A percentile compares a stretch with the other conserved stretches of the same genome.
These are phyloP conservation scores for Scaptomyza hsui DNA, from an alignment of 1,140 invertebrate genomes.

Conservation along the genomic window DNA sequence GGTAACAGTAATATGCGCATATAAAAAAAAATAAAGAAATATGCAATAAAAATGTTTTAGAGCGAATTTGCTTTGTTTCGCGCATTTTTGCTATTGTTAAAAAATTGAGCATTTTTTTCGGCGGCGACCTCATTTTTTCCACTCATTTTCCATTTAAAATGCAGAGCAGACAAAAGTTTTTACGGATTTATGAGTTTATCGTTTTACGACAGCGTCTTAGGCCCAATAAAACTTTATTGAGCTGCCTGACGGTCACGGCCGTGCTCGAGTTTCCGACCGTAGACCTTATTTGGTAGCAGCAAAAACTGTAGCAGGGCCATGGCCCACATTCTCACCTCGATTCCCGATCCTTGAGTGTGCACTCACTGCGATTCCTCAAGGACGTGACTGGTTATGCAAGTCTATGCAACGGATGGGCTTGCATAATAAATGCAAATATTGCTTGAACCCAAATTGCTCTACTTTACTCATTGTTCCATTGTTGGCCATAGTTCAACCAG, in stretches of 20 bases:
- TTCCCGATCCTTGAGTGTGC: slow-evolving; percentile 4
- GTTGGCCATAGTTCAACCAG: slow-evolving; percentile 52
- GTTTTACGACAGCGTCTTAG: slow-evolving; percentile 62
- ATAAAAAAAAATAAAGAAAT: slow-evolving; percentile 52
- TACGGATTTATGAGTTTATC: slow-evolving; percentile 77
- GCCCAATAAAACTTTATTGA: slow-evolving; percentile 77
- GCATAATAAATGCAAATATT: slow-evolving; percentile 74
- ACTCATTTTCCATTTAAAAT: slow-evolving; percentile 76
- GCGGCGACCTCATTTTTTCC: slow-evolving; percentile 70
- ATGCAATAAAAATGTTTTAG: slow-evolving; percentile 70
- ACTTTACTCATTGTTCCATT: slow-evolving; percentile 63
- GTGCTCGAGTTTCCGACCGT: slow-evolving; percentile 70
- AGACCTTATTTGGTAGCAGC: slow-evolving; percentile 73
- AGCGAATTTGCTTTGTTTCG: slow-evolving; percentile 62
- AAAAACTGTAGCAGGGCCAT: slow-evolving; percentile 66
- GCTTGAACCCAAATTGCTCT: slow-evolving; percentile 64
- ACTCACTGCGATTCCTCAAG: slow-evolving; percentile 58
- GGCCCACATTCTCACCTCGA: slow-evolving; percentile 3
- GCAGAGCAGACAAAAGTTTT: slow-evolving; percentile 63
- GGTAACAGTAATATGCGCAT: slow-evolving; percentile 67
- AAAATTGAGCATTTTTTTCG: slow-evolving; percentile 78
- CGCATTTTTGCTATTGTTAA: slow-evolving; percentile 77
- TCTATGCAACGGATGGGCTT: slow-evolving; percentile 76
- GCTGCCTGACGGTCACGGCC: slow-evolving; percentile 34
- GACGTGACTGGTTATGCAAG: slow-evolving; percentile 71